Evolutionary conservation across 2,113 vertebrate species (phyloP), one percentile per base, ranked within the genome.

Genomic region (Odobenus rosmarus): DNA sequence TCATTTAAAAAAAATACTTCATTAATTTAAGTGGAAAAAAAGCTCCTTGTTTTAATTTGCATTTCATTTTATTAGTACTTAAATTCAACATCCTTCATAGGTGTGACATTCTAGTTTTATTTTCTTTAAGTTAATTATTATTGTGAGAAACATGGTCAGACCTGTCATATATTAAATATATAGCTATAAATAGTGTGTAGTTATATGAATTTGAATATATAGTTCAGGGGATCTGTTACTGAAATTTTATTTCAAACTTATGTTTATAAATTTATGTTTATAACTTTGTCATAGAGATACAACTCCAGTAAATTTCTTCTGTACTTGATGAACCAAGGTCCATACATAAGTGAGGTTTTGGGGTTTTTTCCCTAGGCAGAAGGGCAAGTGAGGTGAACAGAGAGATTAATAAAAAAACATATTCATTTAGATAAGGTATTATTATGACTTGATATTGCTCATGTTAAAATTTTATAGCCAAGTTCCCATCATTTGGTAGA

Each of bases 401-500:
- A 79, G 8, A 92, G 72, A 82, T 95, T 79, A 90, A 31, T 83
- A 26, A 76, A 91, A 93, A 84, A 90, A 55, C 31, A 95, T 15
- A 81, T 81, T 90, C 71, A 91, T 55, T 79, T 76, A 89, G 69
- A 77, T 88, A 96, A 93, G 83, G 88, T 80, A 97, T 95, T 89
- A 95, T 95, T 93, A 97, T 96, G 24, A n/a, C 90, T 92, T 88
- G 83, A 96, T 96, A 97, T 55, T 84, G 83, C 89, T 97, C 92
- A 95, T 39, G 51, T 82, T 97, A 96, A 95, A 89, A 95, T 88
- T 95, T 96, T 97, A 92, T 88, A 90, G 87, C 84, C 46, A 98
- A 96, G 71, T 92, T 97, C 96, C 46, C 64, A 94, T 97, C 96
- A 96, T 96, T 97, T 96, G 77, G 72, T 88, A 97, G 88, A 93